A percentile compares a stretch with the other conserved stretches of the same genome.
Evolutionary conservation across 2,797 vertebrate genomes (phyloP).

Genomic region (Tinamus major): DNA sequence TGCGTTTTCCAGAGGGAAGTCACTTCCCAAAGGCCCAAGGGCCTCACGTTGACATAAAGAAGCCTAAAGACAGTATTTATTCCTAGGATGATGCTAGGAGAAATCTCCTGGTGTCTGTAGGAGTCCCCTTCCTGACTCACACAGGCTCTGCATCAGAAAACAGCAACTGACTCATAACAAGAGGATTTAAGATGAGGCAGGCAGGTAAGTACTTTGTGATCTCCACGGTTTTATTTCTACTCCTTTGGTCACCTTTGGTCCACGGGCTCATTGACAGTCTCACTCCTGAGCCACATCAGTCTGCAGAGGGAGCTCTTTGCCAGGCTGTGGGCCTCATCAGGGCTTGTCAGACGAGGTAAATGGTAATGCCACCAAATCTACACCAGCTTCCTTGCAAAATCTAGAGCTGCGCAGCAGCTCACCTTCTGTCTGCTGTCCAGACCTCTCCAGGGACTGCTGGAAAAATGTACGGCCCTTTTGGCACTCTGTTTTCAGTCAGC

Average conservation of each 20-base stretch:
- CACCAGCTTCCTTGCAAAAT: background rate
- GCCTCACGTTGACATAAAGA: background rate
- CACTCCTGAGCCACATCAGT: too few species aligned
- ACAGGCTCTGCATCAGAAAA: background rate
- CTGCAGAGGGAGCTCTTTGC: background rate
- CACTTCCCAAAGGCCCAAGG: background rate
- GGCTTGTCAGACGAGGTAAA: background rate
- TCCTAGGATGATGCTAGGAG: background rate
- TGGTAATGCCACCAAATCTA: background rate
- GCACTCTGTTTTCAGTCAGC: background rate
- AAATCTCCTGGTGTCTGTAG: background rate
- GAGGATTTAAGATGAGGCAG: background rate
- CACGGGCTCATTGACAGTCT: too few species aligned
- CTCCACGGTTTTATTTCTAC: background rate
- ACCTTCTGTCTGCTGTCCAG: background rate
- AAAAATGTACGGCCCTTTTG: background rate
- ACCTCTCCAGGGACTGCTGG: background rate
- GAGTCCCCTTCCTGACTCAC: background rate
- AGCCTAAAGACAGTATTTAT: background rate
- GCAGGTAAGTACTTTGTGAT: background rate
- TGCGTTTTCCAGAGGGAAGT: background rate
- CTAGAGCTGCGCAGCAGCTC: background rate
- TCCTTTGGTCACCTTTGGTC: background rate
- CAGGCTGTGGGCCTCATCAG: background rate
- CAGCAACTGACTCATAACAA: background rate